Evolutionary conservation across 2,797 vertebrate species (phyloP).

Genomic region (Champsocephalus gunnari): DNA sequence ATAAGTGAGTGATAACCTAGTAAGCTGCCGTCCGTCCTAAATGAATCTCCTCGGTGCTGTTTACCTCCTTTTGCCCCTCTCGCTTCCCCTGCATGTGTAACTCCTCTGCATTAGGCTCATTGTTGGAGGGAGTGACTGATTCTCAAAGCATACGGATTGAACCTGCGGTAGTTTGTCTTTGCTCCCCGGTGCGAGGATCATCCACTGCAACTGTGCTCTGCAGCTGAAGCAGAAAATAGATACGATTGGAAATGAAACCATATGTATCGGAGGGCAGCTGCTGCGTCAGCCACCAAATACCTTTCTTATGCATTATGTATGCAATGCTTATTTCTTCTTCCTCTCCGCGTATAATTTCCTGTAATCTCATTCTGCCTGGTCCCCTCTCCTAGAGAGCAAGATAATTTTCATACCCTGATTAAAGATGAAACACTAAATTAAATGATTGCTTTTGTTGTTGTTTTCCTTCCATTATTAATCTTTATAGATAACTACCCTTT

Average conservation of each 20-base stretch:
- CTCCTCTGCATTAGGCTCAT: constrained; percentile 56
- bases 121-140: constrained; percentile 59
- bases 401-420: constrained; percentile 48
- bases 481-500: constrained; percentile 6
- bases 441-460: constrained; percentile 38
- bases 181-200: constrained; percentile 22
- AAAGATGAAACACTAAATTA: constrained; percentile 58
- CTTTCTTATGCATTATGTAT: constrained; percentile 68
- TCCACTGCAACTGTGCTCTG: constrained; percentile 42
- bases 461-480: constrained; percentile 37
- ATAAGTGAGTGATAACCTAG: constrained; percentile 74
- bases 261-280: constrained; percentile 59
- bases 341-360: constrained; percentile 44
- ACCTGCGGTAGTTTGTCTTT: constrained; percentile 58
- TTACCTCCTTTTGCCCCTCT: constrained; percentile 6
- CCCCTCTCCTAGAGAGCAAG: constrained; percentile 1
- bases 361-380: constrained; percentile 30
- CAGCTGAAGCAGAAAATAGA: constrained; percentile 61
- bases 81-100: constrained; percentile 17
- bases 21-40: constrained; percentile 51
- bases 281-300: constrained; percentile 63
- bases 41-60: constrained; percentile 55
- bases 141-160: constrained; percentile 49
- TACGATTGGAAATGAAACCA: constrained; percentile 62
- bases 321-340: constrained; percentile 45